Base-by-base conservation (phyloP, 2,888 invertebrate species). In the Cartodere bifasciata region DNA sequence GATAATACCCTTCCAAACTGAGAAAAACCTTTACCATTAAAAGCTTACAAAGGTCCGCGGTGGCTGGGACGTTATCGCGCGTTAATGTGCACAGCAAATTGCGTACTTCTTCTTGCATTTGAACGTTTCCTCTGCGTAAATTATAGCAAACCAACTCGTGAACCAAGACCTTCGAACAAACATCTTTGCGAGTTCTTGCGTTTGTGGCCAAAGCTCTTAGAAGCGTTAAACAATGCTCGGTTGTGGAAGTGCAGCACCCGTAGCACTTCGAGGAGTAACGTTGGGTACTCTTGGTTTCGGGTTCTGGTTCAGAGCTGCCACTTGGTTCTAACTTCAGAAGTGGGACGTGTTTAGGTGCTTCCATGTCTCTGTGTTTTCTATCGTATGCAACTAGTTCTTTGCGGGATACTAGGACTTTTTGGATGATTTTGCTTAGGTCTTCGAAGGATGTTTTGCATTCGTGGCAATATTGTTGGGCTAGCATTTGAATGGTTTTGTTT, bases 371-470 rank as follows among this genome's bases (percentile, higher is more conserved):
- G 51, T 87, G 86, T 22, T 76, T 76, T 29, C 87, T 70, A 59
- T 94, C 94, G 52, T 88, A 94, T 1, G 88, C 80, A 4, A 94
- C 85, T 22, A 95, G 62, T 55, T 94, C 92, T 48, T 85, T 79
- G 13, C 86, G 69, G 53, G 90, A 91, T 0, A 94, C 91, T 40
- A 91, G 65, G 13, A 94, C 91, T 54, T 86, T 81, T 67, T 91
- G 82, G 43, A 83, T 83, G 40, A 83, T 81, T 60, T 83, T 83
- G 51, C 82, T 91, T 2, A 97, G 69, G 53, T 95, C 95, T 52
- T 95, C 95, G 57, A 94, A 95, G 4, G 90, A 84, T 4, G 81
- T 79, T 56, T 88, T 88, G 55, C 92, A 94, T 49, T 97, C 95
- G 26, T 79, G 82, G 56, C 92, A 91, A 61, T 95, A 95, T 53